Evolutionary conservation across 30 jellyfish, hydroid and myxozoan genomes (phyloP).

Genomic region (Turritopsis dohrnii): DNA sequence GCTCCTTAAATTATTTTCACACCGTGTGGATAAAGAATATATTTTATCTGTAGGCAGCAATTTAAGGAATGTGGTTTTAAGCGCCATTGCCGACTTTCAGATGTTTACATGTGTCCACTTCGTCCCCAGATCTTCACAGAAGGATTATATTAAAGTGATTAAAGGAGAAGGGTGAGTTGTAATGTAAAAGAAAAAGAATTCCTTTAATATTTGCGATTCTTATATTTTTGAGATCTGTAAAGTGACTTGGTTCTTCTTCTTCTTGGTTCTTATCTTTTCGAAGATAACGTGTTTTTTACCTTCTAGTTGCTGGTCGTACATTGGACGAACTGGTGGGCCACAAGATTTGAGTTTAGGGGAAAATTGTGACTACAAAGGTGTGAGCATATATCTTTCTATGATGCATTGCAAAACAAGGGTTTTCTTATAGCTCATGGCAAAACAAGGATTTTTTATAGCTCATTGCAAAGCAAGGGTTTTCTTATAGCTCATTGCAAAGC

Average conservation of each 20-base stretch:
- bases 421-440: not conserved
- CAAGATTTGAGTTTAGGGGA: conserved; percentile 11
- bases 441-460: not conserved
- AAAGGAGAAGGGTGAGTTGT: not conserved
- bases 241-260: too few species aligned
- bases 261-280: too few species aligned
- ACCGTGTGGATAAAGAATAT: not conserved
- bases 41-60: not conserved
- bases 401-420: not conserved
- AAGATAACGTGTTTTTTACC: not conserved
- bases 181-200: not conserved
- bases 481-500: not conserved
- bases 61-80: not conserved
- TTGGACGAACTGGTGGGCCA: conserved; percentile 8
- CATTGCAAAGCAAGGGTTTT: not conserved
- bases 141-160: not conserved
- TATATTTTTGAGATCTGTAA: not conserved
- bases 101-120: not conserved
- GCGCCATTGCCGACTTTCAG: not conserved
- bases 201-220: not conserved
- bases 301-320: conserved; percentile 15
- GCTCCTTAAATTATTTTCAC: not conserved
- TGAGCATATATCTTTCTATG: too few species aligned
- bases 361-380: not conserved
- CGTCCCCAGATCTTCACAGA: not conserved